Percentiles rank a stretch among this genome's conserved stretches.
These are phyloP conservation scores for Dendrophyllia cribrosa DNA, from an alignment of 64 coral and sea anemone species.

Conservation along the genomic window DNA sequence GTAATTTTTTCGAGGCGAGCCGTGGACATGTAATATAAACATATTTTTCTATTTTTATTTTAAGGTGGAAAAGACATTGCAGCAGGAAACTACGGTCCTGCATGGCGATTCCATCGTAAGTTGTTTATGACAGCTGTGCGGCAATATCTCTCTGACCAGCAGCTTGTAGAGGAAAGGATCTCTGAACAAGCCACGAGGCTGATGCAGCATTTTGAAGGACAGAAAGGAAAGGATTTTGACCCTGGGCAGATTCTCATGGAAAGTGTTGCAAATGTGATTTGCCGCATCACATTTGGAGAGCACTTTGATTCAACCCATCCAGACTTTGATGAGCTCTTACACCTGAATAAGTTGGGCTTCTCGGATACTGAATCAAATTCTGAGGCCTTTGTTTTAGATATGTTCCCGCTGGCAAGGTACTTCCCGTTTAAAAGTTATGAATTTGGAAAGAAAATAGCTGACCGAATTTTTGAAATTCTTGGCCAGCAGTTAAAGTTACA, in stretches of 20 bases:
- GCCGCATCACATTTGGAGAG: constrained; percentile 69
- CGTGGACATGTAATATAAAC: too few species aligned
- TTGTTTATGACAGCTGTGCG: constrained; percentile 64
- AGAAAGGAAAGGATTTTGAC: constrained; percentile 59
- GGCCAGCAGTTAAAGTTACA: constrained; percentile 18
- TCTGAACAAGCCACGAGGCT: constrained; percentile 26
- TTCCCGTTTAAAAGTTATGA: constrained; percentile 61
- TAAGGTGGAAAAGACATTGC: constrained; percentile 75
- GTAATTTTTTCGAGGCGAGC: too few species aligned
- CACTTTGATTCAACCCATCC: constrained; percentile 61
- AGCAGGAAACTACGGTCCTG: constrained; percentile 53
- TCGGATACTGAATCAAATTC: constrained; percentile 25
- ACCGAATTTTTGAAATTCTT: constrained; percentile 32
- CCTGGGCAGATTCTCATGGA: constrained; percentile 28
- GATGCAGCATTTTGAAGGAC: constrained; percentile 1
- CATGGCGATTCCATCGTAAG: constrained; percentile 72
- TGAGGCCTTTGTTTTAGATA: constrained; percentile 23
- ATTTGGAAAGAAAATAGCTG: background rate
- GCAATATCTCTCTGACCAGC: constrained; percentile 31
- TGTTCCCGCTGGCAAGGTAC: constrained; percentile 63
- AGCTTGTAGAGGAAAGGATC: constrained; percentile 48
- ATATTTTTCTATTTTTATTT: constrained; percentile 2
- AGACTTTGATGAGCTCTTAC: constrained; percentile 40
- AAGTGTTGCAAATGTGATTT: constrained; percentile 78
- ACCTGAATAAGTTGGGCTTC: background rate